A percentile compares a stretch with the other conserved stretches of the same genome.
phyloP scores from a whole-genome alignment of 2,113 vertebrate species.

The Trematomus loennbergii region DNA sequence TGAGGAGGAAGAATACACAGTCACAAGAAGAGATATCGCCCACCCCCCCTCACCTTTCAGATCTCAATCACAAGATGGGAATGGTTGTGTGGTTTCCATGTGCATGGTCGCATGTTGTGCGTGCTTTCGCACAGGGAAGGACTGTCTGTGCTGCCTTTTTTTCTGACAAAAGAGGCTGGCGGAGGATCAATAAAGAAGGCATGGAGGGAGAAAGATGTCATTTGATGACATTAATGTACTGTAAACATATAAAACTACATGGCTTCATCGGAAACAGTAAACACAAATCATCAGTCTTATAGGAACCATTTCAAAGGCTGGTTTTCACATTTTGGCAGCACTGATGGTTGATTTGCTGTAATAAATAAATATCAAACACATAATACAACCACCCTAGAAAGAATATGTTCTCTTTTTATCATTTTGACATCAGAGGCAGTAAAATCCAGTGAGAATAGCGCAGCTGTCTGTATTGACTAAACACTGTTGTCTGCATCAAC shows the following conservation, averaged over 20 bases:
- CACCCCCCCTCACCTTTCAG: conserved; percentile 53
- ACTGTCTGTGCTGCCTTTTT: conserved; percentile 52
- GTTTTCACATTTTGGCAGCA: background rate
- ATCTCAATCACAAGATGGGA: conserved; percentile 61
- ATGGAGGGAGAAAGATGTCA: conserved; percentile 34
- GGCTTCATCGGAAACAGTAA: background rate
- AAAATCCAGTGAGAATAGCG: conserved; percentile 54
- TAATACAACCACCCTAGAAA: conserved; percentile 23
- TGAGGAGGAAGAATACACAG: conserved; percentile 57
- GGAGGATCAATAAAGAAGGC: conserved; percentile 64
- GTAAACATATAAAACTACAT: background rate
- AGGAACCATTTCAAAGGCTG: background rate
- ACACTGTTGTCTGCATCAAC: conserved; percentile 67
- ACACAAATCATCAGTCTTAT: background rate
- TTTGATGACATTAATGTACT: background rate
- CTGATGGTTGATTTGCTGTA: conserved; percentile 5
- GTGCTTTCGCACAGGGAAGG: conserved; percentile 28
- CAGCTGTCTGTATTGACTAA: conserved; percentile 70
- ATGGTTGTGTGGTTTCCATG: conserved; percentile 40
- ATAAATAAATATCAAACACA: conserved; percentile 25
- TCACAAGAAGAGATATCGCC: conserved; percentile 38
- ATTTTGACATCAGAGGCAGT: conserved; percentile 64
- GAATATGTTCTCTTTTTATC: conserved; percentile 37
- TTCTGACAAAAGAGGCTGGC: conserved; percentile 64
- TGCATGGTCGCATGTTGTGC: conserved; percentile 23